phyloP scores from a whole-genome alignment of 2,888 invertebrate species.

The Pinctada fucata region DNA sequence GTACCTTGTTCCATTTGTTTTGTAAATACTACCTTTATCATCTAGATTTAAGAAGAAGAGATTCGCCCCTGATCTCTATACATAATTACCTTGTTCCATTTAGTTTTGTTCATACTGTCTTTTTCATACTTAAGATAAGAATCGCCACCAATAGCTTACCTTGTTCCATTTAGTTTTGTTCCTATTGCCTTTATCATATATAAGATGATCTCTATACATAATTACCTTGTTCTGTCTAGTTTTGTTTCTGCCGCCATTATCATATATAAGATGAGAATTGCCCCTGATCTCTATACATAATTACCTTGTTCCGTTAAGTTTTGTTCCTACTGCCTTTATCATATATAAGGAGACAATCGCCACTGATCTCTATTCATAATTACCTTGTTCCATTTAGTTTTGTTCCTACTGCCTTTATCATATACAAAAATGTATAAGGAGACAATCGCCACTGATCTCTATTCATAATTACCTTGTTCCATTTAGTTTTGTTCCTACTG shows the following conservation, averaged over 20 bases:
- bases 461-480: slow-evolving; percentile 76
- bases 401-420: slow-evolving; percentile 79
- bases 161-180: slow-evolving; percentile 79
- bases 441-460: slow-evolving; percentile 44
- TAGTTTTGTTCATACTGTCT: slow-evolving; percentile 79
- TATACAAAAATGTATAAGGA: slow-evolving; percentile 73
- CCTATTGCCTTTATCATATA: slow-evolving; percentile 79
- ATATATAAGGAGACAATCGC: slow-evolving; percentile 61
- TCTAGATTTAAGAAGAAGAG: slow-evolving; percentile 74
- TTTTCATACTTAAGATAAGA: slow-evolving; percentile 76
- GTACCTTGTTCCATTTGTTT: slow-evolving; percentile 79
- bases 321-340: slow-evolving; percentile 79
- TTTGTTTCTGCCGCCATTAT: slow-evolving; percentile 79
- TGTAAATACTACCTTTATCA: slow-evolving; percentile 79
- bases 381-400: slow-evolving; percentile 79
- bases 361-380: too few relatives aligned
- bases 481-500: slow-evolving; percentile 79
- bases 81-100: slow-evolving; percentile 78
- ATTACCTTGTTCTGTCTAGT: slow-evolving; percentile 78
- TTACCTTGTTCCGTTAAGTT: slow-evolving; percentile 78
- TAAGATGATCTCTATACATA: too few relatives aligned
- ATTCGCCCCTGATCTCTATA: slow-evolving; percentile 76
- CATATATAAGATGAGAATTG: slow-evolving; percentile 69
- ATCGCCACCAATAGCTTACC: slow-evolving; percentile 77
- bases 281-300: too few relatives aligned